Evolutionary conservation across 2,113 vertebrate species (phyloP), one percentile per base, ranked within the genome.

Genomic region (Peromyscus polionotus): DNA sequence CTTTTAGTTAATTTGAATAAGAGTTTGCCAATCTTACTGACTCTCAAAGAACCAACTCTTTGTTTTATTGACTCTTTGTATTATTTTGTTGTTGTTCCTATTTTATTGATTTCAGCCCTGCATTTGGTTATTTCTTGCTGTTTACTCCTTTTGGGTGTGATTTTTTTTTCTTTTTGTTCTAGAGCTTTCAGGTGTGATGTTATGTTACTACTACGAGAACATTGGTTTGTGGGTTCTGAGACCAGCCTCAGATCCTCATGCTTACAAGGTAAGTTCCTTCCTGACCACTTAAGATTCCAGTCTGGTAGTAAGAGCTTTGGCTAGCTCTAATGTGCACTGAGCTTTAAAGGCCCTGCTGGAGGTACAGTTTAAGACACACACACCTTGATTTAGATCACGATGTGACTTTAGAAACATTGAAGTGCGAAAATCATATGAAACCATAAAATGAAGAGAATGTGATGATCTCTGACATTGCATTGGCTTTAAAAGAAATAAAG

Each of bases 351-450:
- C 63, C 3, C 12, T 65, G 31, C 16, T 88, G 13, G 73, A n/a
- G 14, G 24, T 33, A 80, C 36, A 48, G 31, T 39, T 73, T 90
- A 36, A 90, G 36, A 84, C 7, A 45, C 1, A 1, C 17, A 36
- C 22, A 65, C 16, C 9, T 70, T 83, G 80, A 90, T 87, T 87
- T 48, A 75, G 33, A n/a, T 81, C 14, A 57, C 45, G 28, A 67
- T 28, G 77, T 79, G n/a, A 93, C 63, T 76, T 72, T 65, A 73
- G 45, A 96, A 95, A 63, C 13, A 97, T 31, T 77, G 63, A 84
- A 88, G 57, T 83, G 57, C 24, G 28, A 94, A 95, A 89, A 89
- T 65, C 57, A 67, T 3, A 1, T 73, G 89, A 83, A 91, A 39
- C 39, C 42, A 89, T 61, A 86, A 73, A 91, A 76, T 48, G 33